Evolutionary conservation across 2,797 vertebrate species (phyloP).

Genomic region (Neostethus bicornis): DNA sequence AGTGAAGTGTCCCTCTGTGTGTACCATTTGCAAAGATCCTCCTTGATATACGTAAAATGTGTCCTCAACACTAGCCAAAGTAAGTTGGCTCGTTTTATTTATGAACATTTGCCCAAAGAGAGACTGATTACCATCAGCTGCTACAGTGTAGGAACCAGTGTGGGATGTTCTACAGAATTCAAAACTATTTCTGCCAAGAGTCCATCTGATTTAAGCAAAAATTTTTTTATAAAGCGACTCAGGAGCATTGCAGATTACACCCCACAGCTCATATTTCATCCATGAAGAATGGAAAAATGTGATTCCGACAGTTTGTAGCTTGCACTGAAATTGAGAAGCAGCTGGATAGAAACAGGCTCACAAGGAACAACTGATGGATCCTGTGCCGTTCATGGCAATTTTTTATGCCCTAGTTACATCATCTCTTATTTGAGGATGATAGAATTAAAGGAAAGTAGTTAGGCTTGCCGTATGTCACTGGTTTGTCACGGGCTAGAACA

Average conservation of each 20-base stretch:
- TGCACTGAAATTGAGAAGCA: slow-evolving; percentile 40
- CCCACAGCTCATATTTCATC: slow-evolving; percentile 27
- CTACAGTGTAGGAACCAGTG: slow-evolving; percentile 33
- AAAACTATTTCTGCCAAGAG: slow-evolving; percentile 28
- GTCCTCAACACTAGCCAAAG: slow-evolving; percentile 55
- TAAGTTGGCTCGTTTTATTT: slow-evolving; percentile 72
- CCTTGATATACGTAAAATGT: slow-evolving; percentile 50
- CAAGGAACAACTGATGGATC: slow-evolving; percentile 26
- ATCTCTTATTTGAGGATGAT: slow-evolving; percentile 34
- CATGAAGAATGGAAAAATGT: slow-evolving; percentile 30
- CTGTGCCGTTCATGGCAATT: slow-evolving; percentile 14
- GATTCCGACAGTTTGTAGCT: slow-evolving; percentile 40
- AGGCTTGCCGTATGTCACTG: slow-evolving; percentile 31
- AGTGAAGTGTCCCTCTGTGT: slow-evolving; percentile 40
- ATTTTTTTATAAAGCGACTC: slow-evolving; percentile 35
- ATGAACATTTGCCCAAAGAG: slow-evolving; percentile 64
- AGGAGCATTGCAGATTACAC: slow-evolving; percentile 34
- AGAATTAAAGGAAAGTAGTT: slow-evolving; percentile 25
- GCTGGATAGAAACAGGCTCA: slow-evolving; percentile 43
- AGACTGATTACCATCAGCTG: slow-evolving; percentile 69
- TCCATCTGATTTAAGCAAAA: slow-evolving; percentile 45
- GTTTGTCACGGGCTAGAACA: slow-evolving; percentile 44
- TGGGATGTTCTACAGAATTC: slow-evolving; percentile 32
- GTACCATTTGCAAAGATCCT: slow-evolving; percentile 72
- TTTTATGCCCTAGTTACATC: slow-evolving; percentile 42